Evolutionary conservation across 2,888 invertebrate species (phyloP).

Genomic region (Himalopsyche tibetana): DNA sequence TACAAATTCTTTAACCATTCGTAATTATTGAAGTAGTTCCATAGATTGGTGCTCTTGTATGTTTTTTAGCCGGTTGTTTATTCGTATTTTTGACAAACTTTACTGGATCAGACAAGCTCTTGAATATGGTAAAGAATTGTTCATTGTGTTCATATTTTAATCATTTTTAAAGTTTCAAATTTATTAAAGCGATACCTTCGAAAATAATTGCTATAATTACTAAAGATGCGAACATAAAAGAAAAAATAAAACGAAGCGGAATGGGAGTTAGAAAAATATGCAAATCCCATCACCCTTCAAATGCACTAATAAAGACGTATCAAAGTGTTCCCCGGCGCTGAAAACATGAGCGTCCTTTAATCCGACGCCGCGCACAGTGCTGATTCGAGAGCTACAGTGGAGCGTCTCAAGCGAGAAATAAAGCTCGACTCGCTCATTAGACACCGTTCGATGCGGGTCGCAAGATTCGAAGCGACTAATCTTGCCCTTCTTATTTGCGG

Average conservation of each 20-base stretch:
- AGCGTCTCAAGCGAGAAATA: slow-evolving; percentile 49
- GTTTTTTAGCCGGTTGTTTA: too few relatives aligned
- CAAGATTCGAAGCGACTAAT: slow-evolving; percentile 42
- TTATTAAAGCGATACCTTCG: too few relatives aligned
- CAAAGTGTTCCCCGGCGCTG: slow-evolving; percentile 22
- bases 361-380: slow-evolving; percentile 22
- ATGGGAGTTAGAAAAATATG: neutral
- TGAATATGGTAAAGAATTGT: too few relatives aligned
- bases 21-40: too few relatives aligned
- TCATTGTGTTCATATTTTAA: too few relatives aligned
- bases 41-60: too few relatives aligned
- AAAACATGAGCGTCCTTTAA: slow-evolving; percentile 38
- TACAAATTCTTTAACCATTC: too few relatives aligned
- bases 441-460: slow-evolving; percentile 46
- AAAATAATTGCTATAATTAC: too few relatives aligned
- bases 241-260: neutral
- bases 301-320: slow-evolving; percentile 42
- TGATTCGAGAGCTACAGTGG: slow-evolving; percentile 31
- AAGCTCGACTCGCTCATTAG: slow-evolving; percentile 48
- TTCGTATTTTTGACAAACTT: too few relatives aligned
- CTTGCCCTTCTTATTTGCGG: slow-evolving; percentile 41
- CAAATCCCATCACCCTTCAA: slow-evolving; percentile 21
- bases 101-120: too few relatives aligned
- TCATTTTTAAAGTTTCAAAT: too few relatives aligned
- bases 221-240: neutral